Evolutionary conservation across 1,140 invertebrate genomes (phyloP).

Genomic region (Caenorhabditis remanei): DNA sequence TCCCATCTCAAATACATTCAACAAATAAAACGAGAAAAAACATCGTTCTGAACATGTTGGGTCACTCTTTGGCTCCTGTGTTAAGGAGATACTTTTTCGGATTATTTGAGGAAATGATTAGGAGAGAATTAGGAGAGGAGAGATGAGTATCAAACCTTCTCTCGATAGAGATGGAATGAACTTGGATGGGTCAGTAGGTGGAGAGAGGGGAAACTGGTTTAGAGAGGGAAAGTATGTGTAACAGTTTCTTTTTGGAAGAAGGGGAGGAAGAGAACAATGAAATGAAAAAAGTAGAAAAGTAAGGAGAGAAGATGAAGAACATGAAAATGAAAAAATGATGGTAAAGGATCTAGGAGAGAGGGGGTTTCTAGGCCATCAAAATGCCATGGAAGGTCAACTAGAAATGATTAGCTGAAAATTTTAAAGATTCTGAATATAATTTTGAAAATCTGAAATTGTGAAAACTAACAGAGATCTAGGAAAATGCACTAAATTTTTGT

Average conservation of each 20-base stretch:
- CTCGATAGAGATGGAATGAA: background rate
- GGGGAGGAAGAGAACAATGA: background rate
- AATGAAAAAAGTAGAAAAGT: background rate
- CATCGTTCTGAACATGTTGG: conserved; percentile 14
- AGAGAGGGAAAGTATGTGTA: background rate
- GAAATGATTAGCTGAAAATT: too few species aligned
- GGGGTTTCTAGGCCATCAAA: too few species aligned
- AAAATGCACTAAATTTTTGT: too few species aligned
- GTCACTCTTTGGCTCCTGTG: conserved; percentile 23
- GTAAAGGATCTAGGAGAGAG: too few species aligned
- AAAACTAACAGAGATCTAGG: too few species aligned
- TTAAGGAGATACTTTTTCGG: conserved; percentile 1
- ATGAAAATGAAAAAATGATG: too few species aligned
- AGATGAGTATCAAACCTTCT: conserved; percentile 1
- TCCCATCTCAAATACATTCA: conserved; percentile 36
- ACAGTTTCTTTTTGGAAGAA: background rate
- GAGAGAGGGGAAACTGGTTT: background rate
- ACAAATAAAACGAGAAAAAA: conserved; percentile 18
- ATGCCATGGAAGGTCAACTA: too few species aligned
- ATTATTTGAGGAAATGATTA: conserved; percentile 3
- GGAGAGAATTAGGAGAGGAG: background rate
- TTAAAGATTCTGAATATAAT: too few species aligned
- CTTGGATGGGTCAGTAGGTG: background rate
- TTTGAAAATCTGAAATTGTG: too few species aligned
- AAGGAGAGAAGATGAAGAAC: background rate